Evolutionary conservation across 1,140 invertebrate genomes (phyloP).

Genomic region (Hetaerina americana): DNA sequence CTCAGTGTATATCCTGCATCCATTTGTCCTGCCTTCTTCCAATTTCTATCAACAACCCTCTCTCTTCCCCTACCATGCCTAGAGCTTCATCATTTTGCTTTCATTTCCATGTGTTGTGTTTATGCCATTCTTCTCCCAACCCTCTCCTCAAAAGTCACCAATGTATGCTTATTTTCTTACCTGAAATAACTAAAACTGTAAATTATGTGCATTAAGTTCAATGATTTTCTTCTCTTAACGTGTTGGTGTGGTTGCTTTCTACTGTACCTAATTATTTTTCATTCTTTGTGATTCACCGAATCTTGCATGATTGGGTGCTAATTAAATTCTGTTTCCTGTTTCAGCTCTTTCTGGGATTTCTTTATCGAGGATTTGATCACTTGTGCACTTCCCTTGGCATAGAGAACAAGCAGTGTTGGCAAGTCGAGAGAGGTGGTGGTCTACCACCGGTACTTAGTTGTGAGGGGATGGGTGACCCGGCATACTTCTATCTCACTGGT

Average conservation of each 20-base stretch:
- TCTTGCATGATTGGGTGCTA: slow-evolving; percentile 4
- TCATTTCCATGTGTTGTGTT: too few relatives aligned
- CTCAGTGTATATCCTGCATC: too few relatives aligned
- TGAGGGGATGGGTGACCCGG: slow-evolving; percentile 58
- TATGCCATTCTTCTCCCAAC: too few relatives aligned
- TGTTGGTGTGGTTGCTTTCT: slow-evolving; percentile 11
- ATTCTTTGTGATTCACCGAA: not conserved
- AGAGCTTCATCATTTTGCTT: too few relatives aligned
- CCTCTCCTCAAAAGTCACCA: too few relatives aligned
- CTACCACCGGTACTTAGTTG: slow-evolving; percentile 55
- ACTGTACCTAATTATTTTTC: slow-evolving; percentile 13
- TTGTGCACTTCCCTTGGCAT: slow-evolving; percentile 24
- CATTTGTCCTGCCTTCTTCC: too few relatives aligned
- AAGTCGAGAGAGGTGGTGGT: slow-evolving; percentile 46
- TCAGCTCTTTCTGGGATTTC: slow-evolving; percentile 41
- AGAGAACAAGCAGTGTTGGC: slow-evolving; percentile 36
- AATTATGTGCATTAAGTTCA: slow-evolving; percentile 4
- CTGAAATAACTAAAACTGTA: slow-evolving; percentile 7
- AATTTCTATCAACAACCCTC: too few relatives aligned
- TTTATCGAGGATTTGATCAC: slow-evolving; percentile 37
- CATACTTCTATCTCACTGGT: slow-evolving; percentile 59
- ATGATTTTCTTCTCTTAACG: slow-evolving; percentile 7
- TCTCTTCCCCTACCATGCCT: too few relatives aligned
- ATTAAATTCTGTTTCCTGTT: slow-evolving; percentile 14
- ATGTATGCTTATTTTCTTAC: slow-evolving; percentile 3